Percentiles rank a stretch among this genome's conserved stretches.
These are phyloP conservation scores for Alligator sinensis DNA, from an alignment of 2,113 vertebrate genomes.

Conservation along the genomic window DNA sequence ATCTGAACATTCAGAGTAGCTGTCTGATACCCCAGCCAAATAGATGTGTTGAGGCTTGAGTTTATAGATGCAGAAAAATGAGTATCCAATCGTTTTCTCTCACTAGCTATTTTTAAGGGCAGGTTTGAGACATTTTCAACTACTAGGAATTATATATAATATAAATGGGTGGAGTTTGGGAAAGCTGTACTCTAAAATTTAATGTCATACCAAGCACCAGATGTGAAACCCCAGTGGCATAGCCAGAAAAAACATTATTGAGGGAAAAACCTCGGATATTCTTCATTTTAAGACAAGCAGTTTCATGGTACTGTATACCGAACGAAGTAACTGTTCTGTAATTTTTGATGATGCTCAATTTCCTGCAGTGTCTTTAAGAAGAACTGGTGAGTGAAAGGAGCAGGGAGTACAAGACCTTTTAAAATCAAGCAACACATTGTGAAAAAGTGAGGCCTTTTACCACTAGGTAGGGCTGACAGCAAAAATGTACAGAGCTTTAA, in stretches of 20 bases:
- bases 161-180: background rate
- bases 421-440: constrained; percentile 12
- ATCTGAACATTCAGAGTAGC: background rate
- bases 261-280: background rate
- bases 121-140: background rate
- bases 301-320: background rate
- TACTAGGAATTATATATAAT: rapidly evolving
- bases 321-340: background rate
- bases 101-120: background rate
- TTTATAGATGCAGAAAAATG: background rate
- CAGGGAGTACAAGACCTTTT: constrained; percentile 8
- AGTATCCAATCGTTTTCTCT: background rate
- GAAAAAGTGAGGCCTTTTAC: background rate
- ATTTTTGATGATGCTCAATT: background rate
- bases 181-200: background rate
- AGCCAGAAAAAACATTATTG: background rate
- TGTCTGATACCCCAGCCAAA: background rate
- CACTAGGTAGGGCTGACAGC: constrained; percentile 7
- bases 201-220: background rate
- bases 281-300: background rate
- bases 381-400: constrained; percentile 27
- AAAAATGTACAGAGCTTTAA: background rate
- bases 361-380: background rate
- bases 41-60: background rate
- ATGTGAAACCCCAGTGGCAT: constrained; percentile 16